Evolutionary conservation across 2,113 vertebrate species (phyloP).

Genomic region (Pollachius pollachius): DNA sequence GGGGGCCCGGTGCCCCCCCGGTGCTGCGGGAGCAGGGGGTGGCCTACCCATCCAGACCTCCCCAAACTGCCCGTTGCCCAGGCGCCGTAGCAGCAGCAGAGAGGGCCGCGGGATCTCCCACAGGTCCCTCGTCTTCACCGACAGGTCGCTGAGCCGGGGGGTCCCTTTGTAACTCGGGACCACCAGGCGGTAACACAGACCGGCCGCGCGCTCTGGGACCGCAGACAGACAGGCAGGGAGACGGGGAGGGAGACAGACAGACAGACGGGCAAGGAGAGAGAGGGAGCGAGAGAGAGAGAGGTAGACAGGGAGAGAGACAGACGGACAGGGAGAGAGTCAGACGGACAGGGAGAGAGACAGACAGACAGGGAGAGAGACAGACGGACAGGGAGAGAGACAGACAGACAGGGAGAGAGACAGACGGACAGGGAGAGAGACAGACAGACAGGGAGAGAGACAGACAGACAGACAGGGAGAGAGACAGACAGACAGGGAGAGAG

Average conservation of each 20-base stretch:
- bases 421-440: no score
- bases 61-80: constrained; percentile 98
- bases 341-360: background rate
- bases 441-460: no score
- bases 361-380: constrained; percentile 45
- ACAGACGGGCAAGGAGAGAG: background rate
- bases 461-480: no score
- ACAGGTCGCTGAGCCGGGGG: constrained; percentile 96
- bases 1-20: background rate
- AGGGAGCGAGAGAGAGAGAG: no score
- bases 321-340: constrained; percentile 23
- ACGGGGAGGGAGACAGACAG: background rate
- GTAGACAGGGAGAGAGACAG: background rate
- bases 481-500: no score
- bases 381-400: background rate
- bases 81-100: constrained; percentile 95
- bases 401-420: no score
- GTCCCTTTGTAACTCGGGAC: constrained; percentile 97
- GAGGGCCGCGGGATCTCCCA: constrained; percentile 98
- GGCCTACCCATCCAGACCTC: constrained; percentile 99
- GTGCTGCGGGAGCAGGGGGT: constrained; percentile 23
- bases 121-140: constrained; percentile 99
- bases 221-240: background rate
- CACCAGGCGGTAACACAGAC: constrained; percentile 97
- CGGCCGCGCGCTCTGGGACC: constrained; percentile 89